Evolutionary conservation across 2,113 vertebrate genomes (phyloP), one percentile per base, ranked within the genome.

Genomic region (Pachypanchax playfairii): DNA sequence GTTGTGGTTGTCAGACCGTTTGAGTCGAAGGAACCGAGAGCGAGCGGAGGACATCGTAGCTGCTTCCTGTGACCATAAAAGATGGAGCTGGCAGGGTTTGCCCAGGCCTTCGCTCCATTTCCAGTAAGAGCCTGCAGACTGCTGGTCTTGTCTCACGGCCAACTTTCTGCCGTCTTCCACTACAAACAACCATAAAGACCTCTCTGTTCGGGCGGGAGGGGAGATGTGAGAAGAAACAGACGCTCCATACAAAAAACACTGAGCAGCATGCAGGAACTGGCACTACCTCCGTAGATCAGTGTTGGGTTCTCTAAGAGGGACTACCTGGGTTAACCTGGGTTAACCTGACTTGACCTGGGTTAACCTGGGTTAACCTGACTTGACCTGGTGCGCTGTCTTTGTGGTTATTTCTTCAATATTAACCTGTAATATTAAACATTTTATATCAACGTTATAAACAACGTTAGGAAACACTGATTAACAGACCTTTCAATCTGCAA

Each of bases 141-240:
- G 87, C 87, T 77, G 92, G 91, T 89, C 88, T 88, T 91, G 87
- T 91, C 91, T 56, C 55, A 82, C 83, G 54, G 87, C 92, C 93
- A 93, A 91, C 82, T 90, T 91, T 88, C 87, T 84, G 91, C 92
- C 86, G 83, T 91, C 69, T 64, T 70, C 84, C 75, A 11, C 22
- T 75, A 82, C 77, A 84, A 90, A 88, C 80, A 69, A 54, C 92
- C 91, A 95, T 94, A 95, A 95, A 96, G 94, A 92, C 93, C 91
- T 89, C 93, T 91, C 92, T 94, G 93, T 95, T 94, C 88, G 86
- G 73, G 79, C 46, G 24, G 43, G 79, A 71, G 71, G 65, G 77
- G 51, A 79, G 79, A 80, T 86, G 87, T 93, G 94, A 95, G 92
- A 92, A 93, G 94, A 93, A 93, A 92, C 94, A 96, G 95, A 93